These are phyloP conservation scores for Autographa gamma DNA, from an alignment of 2,888 invertebrate species.

Conservation along the genomic window DNA sequence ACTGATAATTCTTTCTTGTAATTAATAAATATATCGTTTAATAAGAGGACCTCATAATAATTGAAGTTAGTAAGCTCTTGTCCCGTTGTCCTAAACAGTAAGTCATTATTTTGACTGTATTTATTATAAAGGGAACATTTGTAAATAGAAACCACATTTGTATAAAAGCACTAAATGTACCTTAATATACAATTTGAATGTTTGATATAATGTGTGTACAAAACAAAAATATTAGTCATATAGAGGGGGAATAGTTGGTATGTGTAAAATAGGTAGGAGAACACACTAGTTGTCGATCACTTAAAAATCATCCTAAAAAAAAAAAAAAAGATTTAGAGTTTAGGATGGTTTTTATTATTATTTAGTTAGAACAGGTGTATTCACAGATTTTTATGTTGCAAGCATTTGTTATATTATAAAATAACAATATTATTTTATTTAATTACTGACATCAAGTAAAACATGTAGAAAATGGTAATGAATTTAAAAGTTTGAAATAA, in stretches of 20 bases:
- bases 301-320: not conserved
- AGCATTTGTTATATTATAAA: conserved; percentile 69
- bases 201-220: conserved; percentile 66
- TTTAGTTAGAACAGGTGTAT: conserved; percentile 25
- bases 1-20: too few species aligned
- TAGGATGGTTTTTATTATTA: conserved; percentile 8
- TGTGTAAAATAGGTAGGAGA: conserved; percentile 37
- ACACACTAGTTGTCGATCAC: conserved; percentile 12
- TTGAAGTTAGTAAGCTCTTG: too few species aligned
- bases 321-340: not conserved
- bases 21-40: too few species aligned
- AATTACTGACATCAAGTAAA: conserved; percentile 19
- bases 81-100: too few species aligned
- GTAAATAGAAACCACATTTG: not conserved
- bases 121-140: not conserved
- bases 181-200: conserved; percentile 26
- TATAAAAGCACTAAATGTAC: conserved; percentile 34
- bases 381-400: conserved; percentile 25
- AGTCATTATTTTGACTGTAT: too few species aligned
- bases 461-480: conserved; percentile 7
- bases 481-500: conserved; percentile 6
- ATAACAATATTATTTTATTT: conserved; percentile 39
- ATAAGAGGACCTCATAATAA: too few species aligned
- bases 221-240: conserved; percentile 67
- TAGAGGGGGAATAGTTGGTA: conserved; percentile 50